Evolutionary conservation across 2,888 invertebrate species (phyloP).

Genomic region (Hetaerina titia): DNA sequence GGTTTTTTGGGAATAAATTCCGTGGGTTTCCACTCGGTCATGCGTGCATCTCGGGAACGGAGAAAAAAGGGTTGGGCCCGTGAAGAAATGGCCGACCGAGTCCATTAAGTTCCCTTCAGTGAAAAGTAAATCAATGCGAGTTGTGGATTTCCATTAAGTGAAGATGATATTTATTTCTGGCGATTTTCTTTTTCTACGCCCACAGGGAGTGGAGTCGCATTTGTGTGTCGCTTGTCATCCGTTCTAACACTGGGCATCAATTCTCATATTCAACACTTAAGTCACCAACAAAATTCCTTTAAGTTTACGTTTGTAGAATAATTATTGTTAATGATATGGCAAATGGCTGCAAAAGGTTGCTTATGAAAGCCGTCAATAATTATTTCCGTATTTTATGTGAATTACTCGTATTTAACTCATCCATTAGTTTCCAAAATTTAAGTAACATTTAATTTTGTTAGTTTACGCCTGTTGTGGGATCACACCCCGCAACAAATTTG

Average conservation of each 20-base stretch:
- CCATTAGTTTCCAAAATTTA: too few relatives aligned
- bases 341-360: too few relatives aligned
- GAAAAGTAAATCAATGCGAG: constrained; percentile 15
- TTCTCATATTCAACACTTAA: background rate
- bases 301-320: too few relatives aligned
- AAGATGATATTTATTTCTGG: background rate
- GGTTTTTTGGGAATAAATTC: constrained; percentile 20
- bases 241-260: background rate
- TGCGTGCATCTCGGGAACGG: background rate
- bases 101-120: constrained; percentile 1
- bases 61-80: background rate
- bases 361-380: too few relatives aligned
- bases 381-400: too few relatives aligned
- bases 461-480: too few relatives aligned
- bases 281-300: too few relatives aligned
- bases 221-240: background rate
- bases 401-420: too few relatives aligned
- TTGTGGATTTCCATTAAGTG: constrained; percentile 13
- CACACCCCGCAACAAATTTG: too few relatives aligned
- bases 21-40: background rate
- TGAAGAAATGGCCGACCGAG: background rate
- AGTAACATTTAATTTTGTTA: too few relatives aligned
- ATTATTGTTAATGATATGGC: too few relatives aligned
- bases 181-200: background rate
- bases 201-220: background rate